phyloP scores from a whole-genome alignment of 1,140 invertebrate genomes.

The Polypedilum pembai region DNA sequence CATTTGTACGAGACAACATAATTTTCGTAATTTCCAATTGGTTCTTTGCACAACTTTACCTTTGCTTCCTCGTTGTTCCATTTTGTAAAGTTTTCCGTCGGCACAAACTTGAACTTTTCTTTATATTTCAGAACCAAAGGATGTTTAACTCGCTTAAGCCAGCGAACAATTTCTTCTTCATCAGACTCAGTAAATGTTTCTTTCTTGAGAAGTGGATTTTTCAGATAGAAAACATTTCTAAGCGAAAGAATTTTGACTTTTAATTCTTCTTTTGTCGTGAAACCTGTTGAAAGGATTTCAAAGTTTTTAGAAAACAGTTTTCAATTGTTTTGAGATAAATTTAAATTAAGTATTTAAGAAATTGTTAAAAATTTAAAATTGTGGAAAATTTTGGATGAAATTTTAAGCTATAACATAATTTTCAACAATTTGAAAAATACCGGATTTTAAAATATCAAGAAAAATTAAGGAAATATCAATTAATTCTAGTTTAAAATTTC shows the following conservation, averaged over 20 bases:
- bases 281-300: neutral
- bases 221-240: neutral
- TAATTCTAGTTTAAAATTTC: too few relatives aligned
- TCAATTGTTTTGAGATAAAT: too few relatives aligned
- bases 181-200: neutral
- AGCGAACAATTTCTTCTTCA: neutral
- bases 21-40: too few relatives aligned
- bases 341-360: too few relatives aligned
- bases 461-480: too few relatives aligned
- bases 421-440: neutral
- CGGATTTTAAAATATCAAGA: neutral
- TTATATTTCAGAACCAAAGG: neutral
- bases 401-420: neutral
- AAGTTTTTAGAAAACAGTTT: too few relatives aligned
- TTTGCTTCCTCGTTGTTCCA: neutral
- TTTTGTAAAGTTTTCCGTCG: neutral
- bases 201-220: neutral
- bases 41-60: too few relatives aligned
- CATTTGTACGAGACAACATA: too few relatives aligned
- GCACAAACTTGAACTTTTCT: neutral
- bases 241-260: neutral
- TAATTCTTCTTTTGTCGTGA: neutral
- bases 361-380: neutral
- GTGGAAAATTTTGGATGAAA: neutral
- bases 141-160: neutral